These are phyloP conservation scores for Ictalurus punctatus DNA, from an alignment of 2,113 vertebrate species.

Conservation along the genomic window DNA sequence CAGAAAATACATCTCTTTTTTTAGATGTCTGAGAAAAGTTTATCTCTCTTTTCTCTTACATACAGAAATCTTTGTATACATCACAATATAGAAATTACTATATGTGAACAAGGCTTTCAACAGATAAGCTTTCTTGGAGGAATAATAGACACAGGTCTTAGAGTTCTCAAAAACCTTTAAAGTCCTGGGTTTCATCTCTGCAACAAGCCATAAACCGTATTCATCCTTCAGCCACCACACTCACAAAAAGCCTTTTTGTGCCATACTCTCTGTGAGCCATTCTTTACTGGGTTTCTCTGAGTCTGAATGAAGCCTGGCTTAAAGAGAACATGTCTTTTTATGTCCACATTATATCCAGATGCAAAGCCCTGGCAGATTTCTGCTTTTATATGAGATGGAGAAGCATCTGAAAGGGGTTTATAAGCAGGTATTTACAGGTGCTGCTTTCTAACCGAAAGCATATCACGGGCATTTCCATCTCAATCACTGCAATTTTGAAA, in stretches of 20 bases:
- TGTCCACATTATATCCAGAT: conserved; percentile 38
- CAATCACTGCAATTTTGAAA: background rate
- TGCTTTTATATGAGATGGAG: conserved; percentile 17
- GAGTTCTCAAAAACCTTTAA: conserved; percentile 4
- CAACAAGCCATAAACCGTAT: conserved; percentile 10
- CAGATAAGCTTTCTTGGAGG: conserved; percentile 1
- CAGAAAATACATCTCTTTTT: background rate
- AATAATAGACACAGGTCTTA: background rate
- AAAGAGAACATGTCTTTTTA: conserved; percentile 41
- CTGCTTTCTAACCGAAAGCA: conserved; percentile 7
- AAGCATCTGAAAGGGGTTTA: conserved; percentile 24
- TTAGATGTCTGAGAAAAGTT: background rate
- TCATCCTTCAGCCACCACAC: background rate
- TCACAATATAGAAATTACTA: conserved; percentile 30
- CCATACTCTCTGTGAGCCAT: background rate
- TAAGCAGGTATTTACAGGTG: conserved; percentile 39
- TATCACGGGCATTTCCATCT: background rate
- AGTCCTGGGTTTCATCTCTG: conserved; percentile 12
- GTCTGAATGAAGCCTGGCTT: conserved; percentile 36
- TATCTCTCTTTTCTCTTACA: conserved; percentile 20
- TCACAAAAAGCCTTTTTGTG: conserved; percentile 18
- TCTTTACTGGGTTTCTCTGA: conserved; percentile 17
- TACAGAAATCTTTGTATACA: conserved; percentile 1
- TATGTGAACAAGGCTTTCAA: conserved; percentile 12
- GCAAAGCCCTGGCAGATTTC: conserved; percentile 11